Evolutionary conservation across 1,140 invertebrate species (phyloP).

Genomic region (Diabrotica undecimpunctata): DNA sequence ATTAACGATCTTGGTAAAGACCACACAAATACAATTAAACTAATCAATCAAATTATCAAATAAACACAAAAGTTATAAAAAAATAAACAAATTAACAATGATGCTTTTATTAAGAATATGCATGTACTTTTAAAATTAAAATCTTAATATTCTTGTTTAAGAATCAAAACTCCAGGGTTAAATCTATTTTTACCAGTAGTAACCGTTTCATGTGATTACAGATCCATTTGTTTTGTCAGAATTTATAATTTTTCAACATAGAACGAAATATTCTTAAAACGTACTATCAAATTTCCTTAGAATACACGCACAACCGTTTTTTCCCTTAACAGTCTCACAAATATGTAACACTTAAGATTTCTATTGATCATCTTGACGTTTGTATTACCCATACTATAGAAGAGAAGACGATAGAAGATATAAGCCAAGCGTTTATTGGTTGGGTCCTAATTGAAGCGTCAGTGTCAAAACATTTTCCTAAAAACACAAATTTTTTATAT

Average conservation of each 20-base stretch:
- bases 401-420: conserved; percentile 20
- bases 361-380: conserved; percentile 31
- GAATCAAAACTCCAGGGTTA: too few species aligned
- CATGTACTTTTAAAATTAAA: too few species aligned
- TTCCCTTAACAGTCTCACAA: conserved; percentile 31
- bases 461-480: conserved; percentile 31
- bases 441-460: conserved; percentile 17
- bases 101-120: too few species aligned
- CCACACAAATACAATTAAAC: too few species aligned
- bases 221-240: too few species aligned
- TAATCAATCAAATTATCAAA: too few species aligned
- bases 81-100: too few species aligned
- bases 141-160: too few species aligned
- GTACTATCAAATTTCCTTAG: conserved; percentile 13
- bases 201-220: too few species aligned
- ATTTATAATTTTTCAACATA: not conserved
- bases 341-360: conserved; percentile 25
- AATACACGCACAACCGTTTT: not conserved
- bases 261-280: not conserved
- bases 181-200: too few species aligned
- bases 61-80: too few species aligned
- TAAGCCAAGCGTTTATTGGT: conserved; percentile 10
- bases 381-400: conserved; percentile 16
- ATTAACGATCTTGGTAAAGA: too few species aligned
- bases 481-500: conserved; percentile 17